Evolutionary conservation across 2,888 invertebrate species (phyloP), one percentile per base, ranked within the genome.

Genomic region (Heteromyza rotundicornis): DNA sequence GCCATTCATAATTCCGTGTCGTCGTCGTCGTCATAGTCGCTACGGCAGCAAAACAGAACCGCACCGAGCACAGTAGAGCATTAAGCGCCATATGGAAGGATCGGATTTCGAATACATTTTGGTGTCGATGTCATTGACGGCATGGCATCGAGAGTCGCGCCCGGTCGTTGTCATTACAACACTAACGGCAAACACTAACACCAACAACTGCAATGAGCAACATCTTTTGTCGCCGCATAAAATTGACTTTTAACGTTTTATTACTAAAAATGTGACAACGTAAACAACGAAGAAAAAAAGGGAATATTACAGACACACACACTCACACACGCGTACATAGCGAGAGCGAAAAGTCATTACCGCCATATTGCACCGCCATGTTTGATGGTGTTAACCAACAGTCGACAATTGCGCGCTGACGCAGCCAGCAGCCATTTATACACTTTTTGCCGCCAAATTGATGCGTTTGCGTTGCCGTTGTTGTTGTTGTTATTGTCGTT

Each of bases 331-430:
- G n/a, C n/a, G n/a, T n/a, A n/a, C n/a, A n/a, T n/a, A 59, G 53
- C 59, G 63, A 57, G n/a, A n/a, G n/a, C n/a, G n/a, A 61, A 69
- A 68, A 68, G 67, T 68, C 68, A 68, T 70, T 70, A 68, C 61
- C 68, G 68, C 64, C 65, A 65, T 66, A 68, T 65, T 68, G 68
- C 65, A 60, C 59, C 58, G 64, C 63, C 57, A 64, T 65, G 63
- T 65, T 63, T 62, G 60, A 66, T 65, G 60, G 61, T 66, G 64
- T 65, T 66, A 63, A 66, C 66, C n/a, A n/a, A 64, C 64, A 62
- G 62, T 60, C 62, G 63, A 56, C 54, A 47, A 62, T 59, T 51
- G 20, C 51, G 58, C 52, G 59, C 27, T 40, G 22, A 57, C 5
- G 32, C 22, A 19, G 27, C 27, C 16, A n/a, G 40, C 40, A 40